Base-by-base conservation (phyloP, 2,888 invertebrate species). In the Torymus aiolomorphi region DNA sequence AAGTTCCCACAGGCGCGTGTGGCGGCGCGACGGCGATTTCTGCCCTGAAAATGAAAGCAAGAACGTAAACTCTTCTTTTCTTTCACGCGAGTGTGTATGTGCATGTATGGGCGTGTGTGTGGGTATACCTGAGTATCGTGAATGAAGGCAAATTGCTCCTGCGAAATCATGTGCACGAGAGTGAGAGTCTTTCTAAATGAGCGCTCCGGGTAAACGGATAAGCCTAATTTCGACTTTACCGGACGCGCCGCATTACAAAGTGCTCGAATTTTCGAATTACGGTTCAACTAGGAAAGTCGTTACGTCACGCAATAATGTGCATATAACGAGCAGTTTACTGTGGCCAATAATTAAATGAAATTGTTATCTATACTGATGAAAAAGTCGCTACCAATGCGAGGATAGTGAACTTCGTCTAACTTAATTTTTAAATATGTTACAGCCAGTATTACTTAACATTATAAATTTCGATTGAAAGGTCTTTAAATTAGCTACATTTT, bases 91-190 rank as follows among this genome's bases (percentile, higher is more conserved):
- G 54, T 20, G 63, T 24, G 2, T 31, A 54, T n/a, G n/a, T 4
- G 59, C 49, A 12, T 42, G 51, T 51, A 52, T 63, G 3, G 8
- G 2, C 12, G 24, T 5, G 13, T 14, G 54, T 20, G 63, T 24
- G 13, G n/a, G 20, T 59, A 61, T 16, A 52, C 63, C 42, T 13
- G 8, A 61, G 18, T 3, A 18, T 54, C 59, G 18, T 80, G 76
- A 80, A 80, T 80, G 80, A 80, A 76, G 76, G 72, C 71, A 80
- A 80, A 80, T 80, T 80, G 49, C 24, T 57, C 63, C 8, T 24
- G 51, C 18, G 31, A 31, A 31, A 31, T 31, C 31, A 8, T 31
- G 31, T 31, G 31, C 31, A 31, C 31, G 31, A 31, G 8, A 31
- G 31, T 31, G 31, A 31, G 31, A 31, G 31, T 31, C 31, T 31